phyloP scores from a whole-genome alignment of 2,113 vertebrate genomes.

The Hystrix cristata region DNA sequence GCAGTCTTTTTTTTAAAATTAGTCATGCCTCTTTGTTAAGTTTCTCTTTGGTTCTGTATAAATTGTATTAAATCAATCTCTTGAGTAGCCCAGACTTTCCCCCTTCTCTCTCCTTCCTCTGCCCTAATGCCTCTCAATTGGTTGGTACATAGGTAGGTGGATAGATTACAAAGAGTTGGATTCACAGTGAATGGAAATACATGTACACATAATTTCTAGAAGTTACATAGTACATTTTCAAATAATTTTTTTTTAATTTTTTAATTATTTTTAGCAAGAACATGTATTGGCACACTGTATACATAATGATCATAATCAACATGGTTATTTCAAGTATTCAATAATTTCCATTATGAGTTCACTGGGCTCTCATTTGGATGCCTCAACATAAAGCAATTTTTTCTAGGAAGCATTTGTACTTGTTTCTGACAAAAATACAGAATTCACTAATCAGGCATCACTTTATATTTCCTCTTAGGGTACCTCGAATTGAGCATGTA shows the following conservation, averaged over 20 bases:
- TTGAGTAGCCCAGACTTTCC: background rate
- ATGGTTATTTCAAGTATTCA: background rate
- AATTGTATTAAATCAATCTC: background rate
- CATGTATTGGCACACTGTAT: too few relatives aligned
- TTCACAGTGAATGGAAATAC: background rate
- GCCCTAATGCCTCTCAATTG: too few relatives aligned
- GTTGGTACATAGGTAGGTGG: background rate
- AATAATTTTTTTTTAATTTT: background rate
- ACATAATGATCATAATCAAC: too few relatives aligned
- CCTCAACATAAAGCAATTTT: background rate
- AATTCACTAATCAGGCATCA: background rate
- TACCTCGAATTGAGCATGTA: background rate
- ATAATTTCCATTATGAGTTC: background rate
- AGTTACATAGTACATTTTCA: background rate
- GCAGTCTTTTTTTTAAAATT: background rate
- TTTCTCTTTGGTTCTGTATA: background rate
- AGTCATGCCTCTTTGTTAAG: background rate
- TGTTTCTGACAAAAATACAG: background rate
- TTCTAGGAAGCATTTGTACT: background rate
- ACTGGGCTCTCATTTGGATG: background rate
- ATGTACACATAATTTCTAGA: background rate
- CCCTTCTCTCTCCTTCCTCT: background rate
- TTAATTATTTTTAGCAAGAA: too few relatives aligned
- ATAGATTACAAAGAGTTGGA: background rate
- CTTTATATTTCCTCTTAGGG: background rate